These are phyloP conservation scores for Acholoe squamosa DNA, from an alignment of 2,888 invertebrate species.

Conservation along the genomic window DNA sequence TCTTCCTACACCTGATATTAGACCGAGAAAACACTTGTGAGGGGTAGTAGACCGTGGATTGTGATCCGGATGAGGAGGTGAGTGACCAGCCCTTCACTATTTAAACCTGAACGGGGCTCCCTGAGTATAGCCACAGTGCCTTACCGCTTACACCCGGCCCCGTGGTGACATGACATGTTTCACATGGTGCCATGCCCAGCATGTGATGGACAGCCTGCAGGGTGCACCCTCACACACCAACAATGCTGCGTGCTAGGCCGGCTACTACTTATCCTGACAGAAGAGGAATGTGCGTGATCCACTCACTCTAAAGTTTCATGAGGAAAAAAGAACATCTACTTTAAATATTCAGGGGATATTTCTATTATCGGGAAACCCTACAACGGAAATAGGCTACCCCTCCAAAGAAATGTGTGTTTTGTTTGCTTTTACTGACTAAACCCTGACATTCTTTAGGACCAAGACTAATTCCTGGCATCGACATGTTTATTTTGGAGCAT, in stretches of 20 bases:
- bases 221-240: not conserved
- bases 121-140: not conserved
- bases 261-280: not conserved
- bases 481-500: constrained; percentile 5
- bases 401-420: not conserved
- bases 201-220: not conserved
- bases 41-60: too few species aligned
- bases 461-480: not conserved
- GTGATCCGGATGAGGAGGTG: too few species aligned
- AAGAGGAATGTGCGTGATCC: constrained; percentile 8
- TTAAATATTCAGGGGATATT: not conserved
- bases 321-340: not conserved
- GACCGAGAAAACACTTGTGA: too few species aligned
- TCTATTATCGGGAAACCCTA: too few species aligned
- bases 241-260: not conserved
- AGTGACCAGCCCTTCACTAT: too few species aligned
- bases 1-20: too few species aligned
- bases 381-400: too few species aligned
- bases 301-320: not conserved
- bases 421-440: not conserved
- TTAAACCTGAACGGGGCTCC: too few species aligned
- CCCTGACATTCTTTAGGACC: not conserved
- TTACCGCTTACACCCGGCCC: not conserved
- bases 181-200: not conserved
- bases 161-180: constrained; percentile 8